phyloP scores from a whole-genome alignment of 2,888 invertebrate species.

The Rugalucina vietnamica region DNA sequence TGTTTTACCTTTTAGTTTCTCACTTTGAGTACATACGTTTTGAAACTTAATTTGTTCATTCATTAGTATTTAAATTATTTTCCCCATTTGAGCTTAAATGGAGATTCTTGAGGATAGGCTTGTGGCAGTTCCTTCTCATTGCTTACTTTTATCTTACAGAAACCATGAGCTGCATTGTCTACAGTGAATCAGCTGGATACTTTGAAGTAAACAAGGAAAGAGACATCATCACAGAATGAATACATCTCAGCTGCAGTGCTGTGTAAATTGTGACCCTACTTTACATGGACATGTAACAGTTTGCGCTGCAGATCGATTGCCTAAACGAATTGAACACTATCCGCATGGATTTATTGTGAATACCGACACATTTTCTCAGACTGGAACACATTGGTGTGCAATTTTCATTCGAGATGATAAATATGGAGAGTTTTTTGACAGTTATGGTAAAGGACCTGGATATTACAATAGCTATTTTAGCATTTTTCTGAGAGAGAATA shows the following conservation, averaged over 20 bases:
- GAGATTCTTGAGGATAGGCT: neutral
- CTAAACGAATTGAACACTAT: neutral
- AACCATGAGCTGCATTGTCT: slow-evolving; percentile 28
- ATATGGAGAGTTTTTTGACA: neutral
- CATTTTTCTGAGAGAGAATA: neutral
- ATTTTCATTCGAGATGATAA: neutral
- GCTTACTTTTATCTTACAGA: slow-evolving; percentile 1
- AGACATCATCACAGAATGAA: slow-evolving; percentile 33
- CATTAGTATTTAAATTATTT: neutral
- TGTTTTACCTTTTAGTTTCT: neutral
- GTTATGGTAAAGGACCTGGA: neutral
- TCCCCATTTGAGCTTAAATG: neutral
- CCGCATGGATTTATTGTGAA: slow-evolving; percentile 32
- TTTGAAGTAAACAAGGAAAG: slow-evolving; percentile 28
- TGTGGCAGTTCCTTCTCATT: neutral
- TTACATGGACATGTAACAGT: slow-evolving; percentile 1
- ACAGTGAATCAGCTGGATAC: slow-evolving; percentile 10
- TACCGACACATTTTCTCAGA: slow-evolving; percentile 12
- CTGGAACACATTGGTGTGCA: slow-evolving; percentile 29
- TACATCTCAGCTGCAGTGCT: slow-evolving; percentile 29
- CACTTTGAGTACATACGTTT: neutral
- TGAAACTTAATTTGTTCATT: neutral
- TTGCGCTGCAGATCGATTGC: slow-evolving; percentile 32
- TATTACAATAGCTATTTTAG: neutral
- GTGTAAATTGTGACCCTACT: slow-evolving; percentile 17